phyloP scores from a whole-genome alignment of 2,888 invertebrate species.

The Hypselothyrea guttata region DNA sequence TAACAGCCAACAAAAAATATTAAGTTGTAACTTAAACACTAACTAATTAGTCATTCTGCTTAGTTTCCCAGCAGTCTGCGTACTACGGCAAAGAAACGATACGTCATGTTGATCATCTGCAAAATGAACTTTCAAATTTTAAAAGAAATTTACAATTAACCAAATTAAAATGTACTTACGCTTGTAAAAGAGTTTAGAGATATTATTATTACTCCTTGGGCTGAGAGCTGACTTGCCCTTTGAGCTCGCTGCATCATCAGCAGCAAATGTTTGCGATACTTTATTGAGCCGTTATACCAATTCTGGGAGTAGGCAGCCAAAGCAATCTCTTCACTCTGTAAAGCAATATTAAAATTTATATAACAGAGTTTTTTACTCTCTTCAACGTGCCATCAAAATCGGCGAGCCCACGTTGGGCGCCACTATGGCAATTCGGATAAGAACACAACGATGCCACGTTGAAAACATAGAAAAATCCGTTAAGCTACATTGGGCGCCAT shows the following conservation, averaged over 20 bases:
- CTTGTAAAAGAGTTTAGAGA: constrained; percentile 42
- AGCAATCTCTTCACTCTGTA: constrained; percentile 36
- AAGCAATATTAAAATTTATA: too few relatives aligned
- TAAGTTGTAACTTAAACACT: background rate
- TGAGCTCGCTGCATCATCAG: constrained; percentile 47
- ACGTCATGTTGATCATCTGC: constrained; percentile 48
- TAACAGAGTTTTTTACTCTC: too few relatives aligned
- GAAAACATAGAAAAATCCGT: too few relatives aligned
- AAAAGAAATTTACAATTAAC: background rate
- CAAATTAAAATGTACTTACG: constrained; percentile 25
- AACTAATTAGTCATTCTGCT: constrained; percentile 1
- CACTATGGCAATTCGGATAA: too few relatives aligned
- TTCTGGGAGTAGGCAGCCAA: constrained; percentile 38
- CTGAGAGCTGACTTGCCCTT: constrained; percentile 36
- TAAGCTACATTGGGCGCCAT: too few relatives aligned
- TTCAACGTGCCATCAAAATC: too few relatives aligned
- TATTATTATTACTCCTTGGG: constrained; percentile 40
- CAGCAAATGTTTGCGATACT: constrained; percentile 34
- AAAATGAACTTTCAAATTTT: background rate
- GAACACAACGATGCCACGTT: too few relatives aligned
- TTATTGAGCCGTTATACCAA: constrained; percentile 48
- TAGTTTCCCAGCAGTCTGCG: constrained; percentile 26
- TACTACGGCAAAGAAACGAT: constrained; percentile 34
- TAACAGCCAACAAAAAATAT: background rate
- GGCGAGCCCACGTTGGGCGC: too few relatives aligned